A percentile compares a stretch with the other conserved stretches of the same genome.
phyloP scores from a whole-genome alignment of 2,888 invertebrate genomes.

The Leptothorax acervorum region DNA sequence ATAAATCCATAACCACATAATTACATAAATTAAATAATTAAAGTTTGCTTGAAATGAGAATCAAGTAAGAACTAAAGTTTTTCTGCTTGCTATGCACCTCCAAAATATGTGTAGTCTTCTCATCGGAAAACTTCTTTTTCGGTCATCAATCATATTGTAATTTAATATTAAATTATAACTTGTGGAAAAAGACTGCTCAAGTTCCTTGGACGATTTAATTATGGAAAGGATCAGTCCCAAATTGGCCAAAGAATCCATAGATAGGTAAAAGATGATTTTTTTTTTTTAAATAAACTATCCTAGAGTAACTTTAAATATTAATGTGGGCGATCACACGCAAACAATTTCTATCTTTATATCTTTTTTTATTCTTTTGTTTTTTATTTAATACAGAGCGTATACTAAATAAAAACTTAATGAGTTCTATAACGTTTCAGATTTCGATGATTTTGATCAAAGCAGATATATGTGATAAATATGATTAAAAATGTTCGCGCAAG shows the following conservation, averaged over 20 bases:
- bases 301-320: not conserved
- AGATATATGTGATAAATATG: not conserved
- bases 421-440: not conserved
- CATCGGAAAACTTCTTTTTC: not conserved
- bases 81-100: not conserved
- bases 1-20: not conserved
- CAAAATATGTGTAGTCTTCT: not conserved
- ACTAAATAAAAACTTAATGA: not conserved
- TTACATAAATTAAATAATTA: not conserved
- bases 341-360: not conserved
- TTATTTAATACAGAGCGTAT: not conserved
- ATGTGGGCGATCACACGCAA: not conserved
- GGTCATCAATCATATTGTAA: not conserved
- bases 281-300: not conserved
- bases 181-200: not conserved
- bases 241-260: not conserved
- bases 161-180: not conserved
- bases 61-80: not conserved
- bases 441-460: not conserved
- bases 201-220: not conserved
- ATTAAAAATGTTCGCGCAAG: not conserved
- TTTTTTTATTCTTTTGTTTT: not conserved
- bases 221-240: not conserved
- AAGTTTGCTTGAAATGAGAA: constrained; percentile 1
- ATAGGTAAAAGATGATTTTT: not conserved